Evolutionary conservation across 92 coral and sea anemone species (phyloP), one percentile per base, ranked within the genome.

Genomic region (Desmophyllum pertusum): DNA sequence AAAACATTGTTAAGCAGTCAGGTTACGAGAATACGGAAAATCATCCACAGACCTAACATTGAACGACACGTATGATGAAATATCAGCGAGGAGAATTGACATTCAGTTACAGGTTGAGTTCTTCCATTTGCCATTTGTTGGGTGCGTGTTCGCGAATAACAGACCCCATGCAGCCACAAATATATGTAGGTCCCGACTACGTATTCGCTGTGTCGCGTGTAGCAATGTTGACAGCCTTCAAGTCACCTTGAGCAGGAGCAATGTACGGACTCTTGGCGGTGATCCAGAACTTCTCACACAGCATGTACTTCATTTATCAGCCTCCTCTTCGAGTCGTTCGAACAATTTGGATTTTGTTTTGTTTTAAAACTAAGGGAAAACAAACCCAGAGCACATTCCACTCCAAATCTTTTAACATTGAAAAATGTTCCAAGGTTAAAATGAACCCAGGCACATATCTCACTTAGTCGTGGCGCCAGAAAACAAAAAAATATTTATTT

Each of bases 401-500:
- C n/a, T 27, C 15, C 30, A 59, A 59, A 59, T 59, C 14, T 25
- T 59, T 59, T 59, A 27, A 27, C 0, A 10, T 15, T 59, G 35
- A 59, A 59, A 59, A 25, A 59, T 10, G 10, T 59, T 25, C 11
- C 35, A 25, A 59, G 15, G 15, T 0, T 59, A 59, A 59, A n/a
- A 59, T 4, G 11, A 25, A 15, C 65, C 35, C 36, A 10, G 80
- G 67, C 81, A 33, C 15, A 77, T 77, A 59, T 76, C 41, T 55
- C n/a, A 17, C 18, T 15, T 55, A 36, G 9, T 46, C 7, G 41
- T 76, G 80, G 80, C 80, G 80, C 69, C 80, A 76, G 41, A 37
- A 53, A 57, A 23, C 7, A 45, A 23, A 5, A n/a, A 36, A 53
- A 31, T 55, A 19, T 77, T 35, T 38, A 38, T 25, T 3, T 10